Base-by-base conservation (phyloP, 2,113 vertebrate genomes). In the Albula goreensis region DNA sequence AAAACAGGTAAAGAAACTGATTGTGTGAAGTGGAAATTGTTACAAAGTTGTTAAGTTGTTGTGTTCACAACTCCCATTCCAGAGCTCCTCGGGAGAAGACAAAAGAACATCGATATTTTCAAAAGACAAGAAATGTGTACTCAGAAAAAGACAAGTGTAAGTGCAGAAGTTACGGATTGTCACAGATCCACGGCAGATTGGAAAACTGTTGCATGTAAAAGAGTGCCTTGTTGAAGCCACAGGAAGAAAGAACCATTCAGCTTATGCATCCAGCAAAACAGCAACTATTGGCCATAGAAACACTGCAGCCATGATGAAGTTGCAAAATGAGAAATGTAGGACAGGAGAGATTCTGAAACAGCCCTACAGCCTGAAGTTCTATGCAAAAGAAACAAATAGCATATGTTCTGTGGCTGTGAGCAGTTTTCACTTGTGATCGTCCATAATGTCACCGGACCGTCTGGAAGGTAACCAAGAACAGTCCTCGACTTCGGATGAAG, bases 71-170 rank as follows among this genome's bases (percentile, higher is more conserved):
- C 78, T 50, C 17, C 4, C 22, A 9, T 9, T 74, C 11, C 6
- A 17, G 78, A 79, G 84, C 80, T 19, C 31, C 53, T 19, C 5
- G 19, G 31, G 77, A 77, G 50, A 84, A 77, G 63, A 15, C 49
- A 52, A 74, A 50, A 83, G 66, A 70, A 13, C 7, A 49, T 17
- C 41, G 19, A 80, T 15, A 15, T 17, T 17, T 84, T 48, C 49
- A 19, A 57, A 79, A 79, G n/a, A 79, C 31, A 70, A 48, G 63
- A 77, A 22, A 60, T 25, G 11, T 66, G 17, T 25, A 78, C 50
- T 15, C 51, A 57, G 49, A 85, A 53, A 85, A 85, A 51, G n/a
- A 17, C 19, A 19, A 41, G 52, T n/a, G 52, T 57, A 85, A 57
- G 10, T 57, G 41, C 70, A 25, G n/a, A 74, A 12, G n/a, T 49